Evolutionary conservation across 2,888 invertebrate genomes (phyloP), one percentile per base, ranked within the genome.

Genomic region (Microlaimidae sp.): DNA sequence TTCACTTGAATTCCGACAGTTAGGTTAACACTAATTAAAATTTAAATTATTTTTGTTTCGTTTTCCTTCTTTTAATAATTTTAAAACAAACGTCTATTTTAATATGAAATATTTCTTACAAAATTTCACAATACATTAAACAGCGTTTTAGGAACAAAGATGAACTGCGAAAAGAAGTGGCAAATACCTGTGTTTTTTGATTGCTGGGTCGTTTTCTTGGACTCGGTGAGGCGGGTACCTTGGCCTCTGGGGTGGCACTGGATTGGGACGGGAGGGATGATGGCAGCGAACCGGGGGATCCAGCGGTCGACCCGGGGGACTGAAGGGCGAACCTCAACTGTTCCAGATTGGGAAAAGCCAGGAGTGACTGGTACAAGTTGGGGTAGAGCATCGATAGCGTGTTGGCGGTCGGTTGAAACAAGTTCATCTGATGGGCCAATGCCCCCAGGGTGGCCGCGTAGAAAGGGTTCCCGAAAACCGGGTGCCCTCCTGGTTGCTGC

Each of bases 281-380:
- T 10, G 13, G 43, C n/a, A 5, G n/a, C n/a, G 7, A 7, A 5
- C 23, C 23, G 43, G 7, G 7, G 32, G 10, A 13, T 32, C 32
- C 32, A 32, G 7, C 17, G 7, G 7, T 7, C 7, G 32, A 7
- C 32, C 10, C 17, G 32, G 32, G 32, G 7, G 32, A 32, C 32
- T 32, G 32, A 7, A 32, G 32, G 32, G 32, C 32, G 7, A 32
- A 17, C 32, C 43, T n/a, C 43, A 43, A 21, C 23, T 43, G 43
- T 7, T 43, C 43, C 43, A 43, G 23, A 24, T 43, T 43, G 43
- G 43, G 43, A 43, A 43, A 43, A 5, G 67, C 24, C 61, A 60
- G 54, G 63, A 64, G 65, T 53, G 23, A 52, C 56, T 32, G 42
- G 29, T 54, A 54, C 23, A 52, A 24, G 25, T 51, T 27, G 17